Base-by-base conservation (phyloP, 2,113 vertebrate species). In the Irena cyanogastra region DNA sequence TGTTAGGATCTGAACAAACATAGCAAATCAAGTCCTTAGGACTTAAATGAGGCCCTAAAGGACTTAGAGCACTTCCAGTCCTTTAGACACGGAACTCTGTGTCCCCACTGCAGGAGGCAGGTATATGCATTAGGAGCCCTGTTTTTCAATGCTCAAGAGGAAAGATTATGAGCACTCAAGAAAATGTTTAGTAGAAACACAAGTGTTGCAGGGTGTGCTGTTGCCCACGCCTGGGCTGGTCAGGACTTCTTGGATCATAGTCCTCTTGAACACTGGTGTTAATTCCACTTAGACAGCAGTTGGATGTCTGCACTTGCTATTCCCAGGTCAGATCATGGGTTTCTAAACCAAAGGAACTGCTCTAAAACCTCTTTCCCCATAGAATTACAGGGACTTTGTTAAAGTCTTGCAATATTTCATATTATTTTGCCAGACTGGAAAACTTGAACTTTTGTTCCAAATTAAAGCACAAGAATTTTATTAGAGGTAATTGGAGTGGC, bases 1-100 rank as follows among this genome's bases (percentile, higher is more conserved):
- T 52, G 6, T 47, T 68, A 49, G 22, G 5, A 13, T 57, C n/a
- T 53, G 50, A 77, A 41, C 1, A 2, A 49, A 60, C 0, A 1
- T 1, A 49, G 20, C 26, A 81, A 52, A 78, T 70, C 28, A 57
- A 61, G 50, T 5, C 9, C 35, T 41, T 65, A 30, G 26, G 54
- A 37, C 41, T 80, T 61, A 64, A 56, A 22, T 39, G 33, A 72
- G 27, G 13, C 8, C 6, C 14, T 87, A 33, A 85, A 85, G 26
- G 63, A 59, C 33, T 68, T 64, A 8, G 0, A 41, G 31, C 53
- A 21, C 56, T 89, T 26, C 33, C 30, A 83, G 47, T 63, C 13
- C 75, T 78, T 41, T 16, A 63, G 30, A 22, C 13, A 63, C 30
- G 27, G 37, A 42, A 10, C 83, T 65, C 1, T 44, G 13, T 35